Base-by-base conservation (phyloP, 2,888 invertebrate genomes). In the Argyresthia albistria region DNA sequence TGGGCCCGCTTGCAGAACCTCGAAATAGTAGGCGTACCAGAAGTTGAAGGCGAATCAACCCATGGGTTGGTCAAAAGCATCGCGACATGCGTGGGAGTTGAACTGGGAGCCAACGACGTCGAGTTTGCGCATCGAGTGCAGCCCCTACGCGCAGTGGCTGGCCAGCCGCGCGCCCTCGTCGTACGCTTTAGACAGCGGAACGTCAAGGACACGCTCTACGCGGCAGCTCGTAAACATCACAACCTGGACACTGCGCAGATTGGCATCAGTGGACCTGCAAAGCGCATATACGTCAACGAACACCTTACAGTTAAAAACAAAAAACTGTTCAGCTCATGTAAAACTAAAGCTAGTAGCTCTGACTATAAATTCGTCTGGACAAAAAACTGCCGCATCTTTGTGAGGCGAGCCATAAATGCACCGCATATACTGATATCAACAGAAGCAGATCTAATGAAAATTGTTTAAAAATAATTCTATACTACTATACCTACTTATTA, bases 71-170 rank as follows among this genome's bases (percentile, higher is more conserved):
- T 56, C 8, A 8, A 36, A 7, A 56, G 52, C 36, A 12, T 56
- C 16, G 43, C 45, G n/a, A 10, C 49, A 37, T 14, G 49, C 4
- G 16, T 53, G 1, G 56, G 58, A n/a, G 54, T 58, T 1, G 8
- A 43, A 9, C n/a, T 58, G 7, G 16, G 43, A 15, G 15, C 42
- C 1, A 49, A 53, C 6, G 55, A 55, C 12, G 11, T 56, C 9
- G 56, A 58, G 9, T 58, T 56, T 43, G 56, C 55, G 0, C 56
- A 55, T 15, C 55, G 56, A 3, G 55, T 55, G 8, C 56, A 55
- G 36, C 53, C 56, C 35, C 35, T 35, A 35, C n/a, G 48, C 1
- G 6, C 48, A 8, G 7, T 50, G 46, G 7, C 49, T 48, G 1
- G 43, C 37, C 7, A 35, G 6, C 39, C 37, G 16, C 46, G 52